Conservation (phyloP, 2,797 vertebrate genomes). For the Lacerta bilineata region DNA sequence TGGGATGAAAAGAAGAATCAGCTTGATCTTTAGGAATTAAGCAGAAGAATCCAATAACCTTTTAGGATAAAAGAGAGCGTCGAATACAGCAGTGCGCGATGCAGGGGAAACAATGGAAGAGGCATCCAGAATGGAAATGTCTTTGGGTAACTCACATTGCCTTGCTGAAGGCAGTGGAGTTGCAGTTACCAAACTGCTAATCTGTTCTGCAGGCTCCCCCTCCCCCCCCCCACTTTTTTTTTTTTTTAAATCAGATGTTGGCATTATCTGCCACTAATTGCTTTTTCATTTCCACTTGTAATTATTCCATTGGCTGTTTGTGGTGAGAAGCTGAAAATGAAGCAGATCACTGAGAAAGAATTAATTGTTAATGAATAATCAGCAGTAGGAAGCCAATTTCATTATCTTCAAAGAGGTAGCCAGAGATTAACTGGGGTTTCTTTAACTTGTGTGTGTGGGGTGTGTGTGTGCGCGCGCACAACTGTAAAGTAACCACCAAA, state of each 20-base stretch:
- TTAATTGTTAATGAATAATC: conserved; percentile 91
- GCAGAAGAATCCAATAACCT: conserved; percentile 69
- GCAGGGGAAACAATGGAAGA: conserved; percentile 71
- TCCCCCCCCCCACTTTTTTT: conserved; percentile 13
- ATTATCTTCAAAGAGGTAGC: conserved; percentile 89
- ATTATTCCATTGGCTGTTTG: conserved; percentile 87
- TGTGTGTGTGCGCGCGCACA: conserved; percentile 46
- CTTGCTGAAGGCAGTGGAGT: conserved; percentile 74
- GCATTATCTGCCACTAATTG: conserved; percentile 87
- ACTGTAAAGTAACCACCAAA: conserved; percentile 85
- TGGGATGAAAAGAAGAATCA: conserved; percentile 65
- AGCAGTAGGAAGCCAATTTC: conserved; percentile 89
- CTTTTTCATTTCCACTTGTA: conserved; percentile 87
- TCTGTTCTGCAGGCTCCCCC: conserved; percentile 75
- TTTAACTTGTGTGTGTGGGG: conserved; percentile 77
- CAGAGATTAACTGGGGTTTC: conserved; percentile 80
- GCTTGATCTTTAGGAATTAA: conserved; percentile 74
- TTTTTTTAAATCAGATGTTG: conserved; percentile 83
- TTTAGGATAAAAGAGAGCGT: conserved; percentile 68
- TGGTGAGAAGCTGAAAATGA: conserved; percentile 86
- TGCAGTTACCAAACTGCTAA: conserved; percentile 70
- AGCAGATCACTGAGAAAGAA: conserved; percentile 86
- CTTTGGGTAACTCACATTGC: conserved; percentile 70
- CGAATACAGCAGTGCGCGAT: conserved; percentile 61
- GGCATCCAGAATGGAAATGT: conserved; percentile 72